Percentiles rank a stretch among this genome's conserved stretches.
phyloP scores from a whole-genome alignment of 2,888 invertebrate genomes.

The Lycocerus yunnanus region DNA sequence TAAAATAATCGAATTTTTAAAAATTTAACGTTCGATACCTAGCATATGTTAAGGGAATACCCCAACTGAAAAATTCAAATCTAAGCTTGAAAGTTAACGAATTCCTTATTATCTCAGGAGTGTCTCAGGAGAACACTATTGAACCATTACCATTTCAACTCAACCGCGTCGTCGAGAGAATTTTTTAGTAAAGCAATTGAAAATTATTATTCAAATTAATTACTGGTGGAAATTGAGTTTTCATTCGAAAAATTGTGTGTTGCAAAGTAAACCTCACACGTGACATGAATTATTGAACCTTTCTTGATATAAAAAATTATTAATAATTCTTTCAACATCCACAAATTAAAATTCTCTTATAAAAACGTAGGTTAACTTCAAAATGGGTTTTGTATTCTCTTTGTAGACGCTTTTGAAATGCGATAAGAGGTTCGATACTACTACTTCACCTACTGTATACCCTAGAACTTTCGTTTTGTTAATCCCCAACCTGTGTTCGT shows the following conservation, averaged over 20 bases:
- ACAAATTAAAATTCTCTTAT: neutral
- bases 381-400: neutral
- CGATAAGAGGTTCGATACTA: neutral
- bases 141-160: neutral
- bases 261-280: too few relatives aligned
- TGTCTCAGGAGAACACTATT: neutral
- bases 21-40: too few relatives aligned
- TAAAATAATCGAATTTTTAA: neutral
- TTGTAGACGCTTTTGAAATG: neutral
- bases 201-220: neutral
- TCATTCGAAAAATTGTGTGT: neutral
- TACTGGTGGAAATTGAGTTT: too few relatives aligned
- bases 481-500: neutral
- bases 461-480: neutral
- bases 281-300: too few relatives aligned
- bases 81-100: neutral
- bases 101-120: neutral
- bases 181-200: neutral
- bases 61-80: neutral
- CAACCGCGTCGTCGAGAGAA: neutral
- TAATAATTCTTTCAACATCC: neutral
- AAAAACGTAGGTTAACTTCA: neutral
- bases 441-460: neutral
- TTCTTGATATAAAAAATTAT: too few relatives aligned
- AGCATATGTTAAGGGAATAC: too few relatives aligned